phyloP scores from a whole-genome alignment of 1,140 invertebrate genomes.

The Ptiloglossa arizonensis region DNA sequence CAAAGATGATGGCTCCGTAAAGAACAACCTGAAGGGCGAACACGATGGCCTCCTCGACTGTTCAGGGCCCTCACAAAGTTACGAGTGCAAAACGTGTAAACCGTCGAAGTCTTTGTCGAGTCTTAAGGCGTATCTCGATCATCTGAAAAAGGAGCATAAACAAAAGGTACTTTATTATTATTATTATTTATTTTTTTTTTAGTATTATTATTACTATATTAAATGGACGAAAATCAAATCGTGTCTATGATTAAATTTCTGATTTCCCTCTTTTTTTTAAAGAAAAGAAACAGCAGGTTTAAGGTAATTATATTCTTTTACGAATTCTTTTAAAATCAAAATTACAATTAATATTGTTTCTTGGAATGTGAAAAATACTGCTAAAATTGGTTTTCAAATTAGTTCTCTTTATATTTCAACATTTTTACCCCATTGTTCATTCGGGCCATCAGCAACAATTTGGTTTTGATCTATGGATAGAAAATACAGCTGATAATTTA shows the following conservation, averaged over 20 bases:
- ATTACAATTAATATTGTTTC: no score
- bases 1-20: conserved; percentile 46
- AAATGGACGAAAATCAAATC: not conserved
- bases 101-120: conserved; percentile 76
- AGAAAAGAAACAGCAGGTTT: not conserved
- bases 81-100: conserved; percentile 73
- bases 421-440: no score
- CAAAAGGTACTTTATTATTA: conserved; percentile 76
- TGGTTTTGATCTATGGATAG: not conserved
- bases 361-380: no score
- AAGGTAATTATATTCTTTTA: not conserved
- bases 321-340: not conserved
- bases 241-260: no score
- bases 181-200: no score
- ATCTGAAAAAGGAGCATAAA: conserved; percentile 84
- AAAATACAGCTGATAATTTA: not conserved
- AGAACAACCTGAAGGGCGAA: conserved; percentile 56
- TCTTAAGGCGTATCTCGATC: conserved; percentile 84
- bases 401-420: no score
- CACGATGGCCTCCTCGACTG: conserved; percentile 5
- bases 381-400: no score
- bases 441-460: not conserved
- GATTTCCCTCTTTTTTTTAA: no score
- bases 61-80: conserved; percentile 42
- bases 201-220: not conserved